phyloP scores from a whole-genome alignment of 2,797 vertebrate genomes.

The Sternotherus odoratus region DNA sequence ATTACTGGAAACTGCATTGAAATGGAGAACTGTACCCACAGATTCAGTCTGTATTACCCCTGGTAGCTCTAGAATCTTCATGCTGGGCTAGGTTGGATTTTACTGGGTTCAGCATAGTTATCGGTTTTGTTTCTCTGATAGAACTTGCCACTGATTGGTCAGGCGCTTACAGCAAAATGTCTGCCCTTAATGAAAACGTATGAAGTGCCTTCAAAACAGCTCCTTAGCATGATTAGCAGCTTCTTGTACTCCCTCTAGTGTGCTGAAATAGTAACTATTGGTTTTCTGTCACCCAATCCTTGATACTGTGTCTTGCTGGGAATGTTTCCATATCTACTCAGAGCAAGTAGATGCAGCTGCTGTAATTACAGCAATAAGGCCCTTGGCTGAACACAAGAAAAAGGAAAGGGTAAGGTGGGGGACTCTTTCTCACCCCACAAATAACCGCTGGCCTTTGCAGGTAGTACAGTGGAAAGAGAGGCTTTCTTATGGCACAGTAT shows the following conservation, averaged over 20 bases:
- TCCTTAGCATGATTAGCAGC: not conserved
- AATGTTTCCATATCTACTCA: not conserved
- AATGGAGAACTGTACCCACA: too few relatives aligned
- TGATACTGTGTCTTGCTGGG: not conserved
- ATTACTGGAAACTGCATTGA: too few relatives aligned
- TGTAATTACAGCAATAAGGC: not conserved
- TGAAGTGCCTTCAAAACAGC: not conserved
- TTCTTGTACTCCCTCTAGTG: not conserved
- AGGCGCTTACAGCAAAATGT: not conserved
- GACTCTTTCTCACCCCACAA: fast-evolving
- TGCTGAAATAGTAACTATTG: not conserved
- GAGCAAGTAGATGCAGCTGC: not conserved
- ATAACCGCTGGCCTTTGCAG: not conserved
- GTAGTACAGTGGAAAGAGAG: not conserved
- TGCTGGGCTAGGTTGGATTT: too few relatives aligned
- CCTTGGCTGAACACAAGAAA: not conserved
- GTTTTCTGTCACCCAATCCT: not conserved
- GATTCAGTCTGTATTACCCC: too few relatives aligned
- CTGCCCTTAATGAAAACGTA: not conserved
- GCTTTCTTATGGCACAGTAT: not conserved
- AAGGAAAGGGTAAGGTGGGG: not conserved
- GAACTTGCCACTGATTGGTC: not conserved
- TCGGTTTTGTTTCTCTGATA: not conserved
- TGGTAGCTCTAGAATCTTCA: too few relatives aligned
- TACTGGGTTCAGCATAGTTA: not conserved